phyloP scores from a whole-genome alignment of 2,888 invertebrate species.

The Nomada lathburiana region DNA sequence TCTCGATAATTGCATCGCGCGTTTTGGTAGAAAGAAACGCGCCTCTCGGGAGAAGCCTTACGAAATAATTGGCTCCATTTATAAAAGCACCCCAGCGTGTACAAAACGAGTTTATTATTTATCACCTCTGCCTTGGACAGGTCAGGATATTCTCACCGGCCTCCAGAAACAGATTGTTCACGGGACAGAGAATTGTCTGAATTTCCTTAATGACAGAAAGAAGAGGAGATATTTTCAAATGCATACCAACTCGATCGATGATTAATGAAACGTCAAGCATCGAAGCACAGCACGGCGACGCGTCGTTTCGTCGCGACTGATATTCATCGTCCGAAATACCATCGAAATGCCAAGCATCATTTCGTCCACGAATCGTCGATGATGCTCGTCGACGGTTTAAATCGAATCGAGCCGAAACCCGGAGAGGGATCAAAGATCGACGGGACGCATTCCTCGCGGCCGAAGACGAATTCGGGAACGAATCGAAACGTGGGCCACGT shows the following conservation, averaged over 20 bases:
- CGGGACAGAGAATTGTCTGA: too few species aligned
- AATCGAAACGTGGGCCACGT: slow-evolving; percentile 60
- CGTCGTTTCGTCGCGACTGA: background rate
- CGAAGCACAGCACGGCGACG: background rate
- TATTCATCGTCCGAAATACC: slow-evolving; percentile 36
- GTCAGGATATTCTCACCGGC: too few species aligned
- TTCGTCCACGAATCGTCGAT: slow-evolving; percentile 44
- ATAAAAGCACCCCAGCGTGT: too few species aligned
- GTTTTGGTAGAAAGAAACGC: too few species aligned
- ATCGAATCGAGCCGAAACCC: slow-evolving; percentile 34
- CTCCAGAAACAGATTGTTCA: too few species aligned
- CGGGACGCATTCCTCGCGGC: slow-evolving; percentile 46
- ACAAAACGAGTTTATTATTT: too few species aligned
- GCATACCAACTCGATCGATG: background rate
- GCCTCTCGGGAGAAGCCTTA: too few species aligned
- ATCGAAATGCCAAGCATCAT: background rate
- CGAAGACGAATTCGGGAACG: slow-evolving; percentile 60
- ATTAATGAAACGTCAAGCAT: slow-evolving; percentile 20
- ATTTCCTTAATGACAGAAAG: background rate
- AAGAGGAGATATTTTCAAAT: background rate
- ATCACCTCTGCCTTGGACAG: too few species aligned
- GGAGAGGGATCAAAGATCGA: slow-evolving; percentile 61
- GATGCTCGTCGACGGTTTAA: slow-evolving; percentile 52
- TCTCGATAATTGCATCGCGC: too few species aligned
- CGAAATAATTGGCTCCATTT: too few species aligned